Evolutionary conservation across 2,797 vertebrate genomes (phyloP), one percentile per base, ranked within the genome.

Genomic region (Molothrus aeneus): DNA sequence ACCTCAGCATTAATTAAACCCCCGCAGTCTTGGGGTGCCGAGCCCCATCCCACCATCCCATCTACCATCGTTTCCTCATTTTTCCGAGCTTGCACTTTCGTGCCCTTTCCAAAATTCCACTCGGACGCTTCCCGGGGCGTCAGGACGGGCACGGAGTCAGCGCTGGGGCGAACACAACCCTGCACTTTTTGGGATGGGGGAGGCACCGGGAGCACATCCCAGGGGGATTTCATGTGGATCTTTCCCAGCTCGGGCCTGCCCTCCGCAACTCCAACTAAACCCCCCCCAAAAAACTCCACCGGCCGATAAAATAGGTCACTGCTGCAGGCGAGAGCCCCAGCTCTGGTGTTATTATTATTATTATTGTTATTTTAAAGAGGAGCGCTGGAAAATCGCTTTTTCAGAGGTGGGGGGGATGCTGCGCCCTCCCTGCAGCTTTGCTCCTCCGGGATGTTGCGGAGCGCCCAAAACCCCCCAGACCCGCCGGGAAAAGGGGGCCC

Each of bases 271-370:
- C 82, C 38, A 51, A 13, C 15, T 8, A 19, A 60, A 17, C 47
- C 18, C 40, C 47, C 11, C 15, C 1, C 1, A 11, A 34, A 54
- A 51, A 36, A 83, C 53, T 77, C 89, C 31, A 7, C 42, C 9
- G 32, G 51, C 34, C 11, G 13, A 71, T 68, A 75, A 95, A 95
- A 95, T 90, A 92, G 95, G 93, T 96, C 95, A 96, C 17, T 36
- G 88, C 93, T 6, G 53, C 63, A 75, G 42, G 86, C 17, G 47
- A 74, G 11, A 65, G 68, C 68, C 60, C 28, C 40, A 40, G 70
- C 63, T 75, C 63, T 11, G 63, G 1, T 17, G 48, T 5, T 70
- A 13, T n/a, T 20, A 45, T 48, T 22, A n/a, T 40, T 59, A 36
- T 36, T 36, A 12, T 36, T 6, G 18, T 32, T 47, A 36, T 29